Evolutionary conservation across 2,888 invertebrate genomes (phyloP).

Genomic region (Helicoverpa assulta): DNA sequence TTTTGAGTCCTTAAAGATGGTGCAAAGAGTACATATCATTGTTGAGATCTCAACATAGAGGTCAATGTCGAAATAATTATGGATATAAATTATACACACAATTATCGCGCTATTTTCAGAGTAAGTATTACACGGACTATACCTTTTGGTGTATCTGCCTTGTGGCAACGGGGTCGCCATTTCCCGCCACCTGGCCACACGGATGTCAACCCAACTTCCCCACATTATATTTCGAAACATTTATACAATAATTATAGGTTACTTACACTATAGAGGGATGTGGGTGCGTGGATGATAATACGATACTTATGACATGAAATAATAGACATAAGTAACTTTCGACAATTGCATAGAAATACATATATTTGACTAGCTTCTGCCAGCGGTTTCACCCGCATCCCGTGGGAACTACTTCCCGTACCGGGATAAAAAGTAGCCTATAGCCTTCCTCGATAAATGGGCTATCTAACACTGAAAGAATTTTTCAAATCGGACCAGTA

Average conservation of each 20-base stretch:
- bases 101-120: background rate
- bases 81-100: no score
- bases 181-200: constrained; percentile 78
- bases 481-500: no score
- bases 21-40: no score
- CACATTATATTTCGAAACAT: constrained; percentile 60
- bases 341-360: background rate
- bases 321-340: background rate
- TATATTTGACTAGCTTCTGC: background rate
- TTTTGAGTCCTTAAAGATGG: no score
- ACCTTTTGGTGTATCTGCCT: constrained; percentile 41
- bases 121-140: constrained; percentile 14
- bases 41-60: no score
- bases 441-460: no score
- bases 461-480: no score
- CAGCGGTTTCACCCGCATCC: no score
- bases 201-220: constrained; percentile 74
- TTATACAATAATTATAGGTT: constrained; percentile 46
- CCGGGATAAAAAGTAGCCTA: no score
- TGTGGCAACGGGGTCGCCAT: constrained; percentile 75
- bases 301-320: constrained; percentile 1
- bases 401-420: no score
- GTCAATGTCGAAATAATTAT: no score
- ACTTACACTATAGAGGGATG: constrained; percentile 25
- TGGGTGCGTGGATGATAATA: constrained; percentile 10